phyloP scores from a whole-genome alignment of 2,113 vertebrate genomes.

The Macquaria australasica region DNA sequence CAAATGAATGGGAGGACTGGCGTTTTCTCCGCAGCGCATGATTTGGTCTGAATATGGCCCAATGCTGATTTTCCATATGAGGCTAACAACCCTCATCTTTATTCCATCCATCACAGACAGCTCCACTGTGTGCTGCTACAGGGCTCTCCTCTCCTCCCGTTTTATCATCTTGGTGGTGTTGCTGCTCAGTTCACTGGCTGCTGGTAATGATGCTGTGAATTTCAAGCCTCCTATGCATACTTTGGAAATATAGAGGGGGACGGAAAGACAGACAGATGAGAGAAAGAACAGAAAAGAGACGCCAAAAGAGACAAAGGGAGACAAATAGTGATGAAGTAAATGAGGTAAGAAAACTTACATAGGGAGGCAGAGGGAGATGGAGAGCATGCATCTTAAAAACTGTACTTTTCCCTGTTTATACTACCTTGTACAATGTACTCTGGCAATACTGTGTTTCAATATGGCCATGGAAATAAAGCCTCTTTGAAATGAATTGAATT shows the following conservation, averaged over 20 bases:
- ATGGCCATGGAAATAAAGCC: too few relatives aligned
- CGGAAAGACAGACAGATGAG: constrained; percentile 5
- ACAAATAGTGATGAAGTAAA: neutral
- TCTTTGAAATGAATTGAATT: too few relatives aligned
- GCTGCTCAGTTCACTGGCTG: constrained; percentile 23
- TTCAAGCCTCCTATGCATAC: constrained; percentile 23
- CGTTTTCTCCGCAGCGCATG: too few relatives aligned
- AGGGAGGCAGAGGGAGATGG: constrained; percentile 19
- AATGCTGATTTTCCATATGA: neutral
- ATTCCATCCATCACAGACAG: constrained; percentile 28
- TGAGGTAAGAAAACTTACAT: constrained; percentile 21
- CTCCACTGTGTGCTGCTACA: neutral
- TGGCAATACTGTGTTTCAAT: too few relatives aligned
- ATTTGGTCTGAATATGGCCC: too few relatives aligned
- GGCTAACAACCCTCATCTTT: constrained; percentile 11
- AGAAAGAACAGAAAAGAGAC: neutral
- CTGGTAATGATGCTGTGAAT: constrained; percentile 47
- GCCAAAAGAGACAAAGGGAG: neutral
- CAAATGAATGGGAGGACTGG: too few relatives aligned
- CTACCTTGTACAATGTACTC: too few relatives aligned
- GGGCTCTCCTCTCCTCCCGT: constrained; percentile 7
- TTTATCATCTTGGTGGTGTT: constrained; percentile 22
- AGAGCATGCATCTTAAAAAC: neutral
- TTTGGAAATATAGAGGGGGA: constrained; percentile 27
- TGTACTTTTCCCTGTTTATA: too few relatives aligned